Evolutionary conservation across 2,797 vertebrate species (phyloP).

Genomic region (Ispidina picta): DNA sequence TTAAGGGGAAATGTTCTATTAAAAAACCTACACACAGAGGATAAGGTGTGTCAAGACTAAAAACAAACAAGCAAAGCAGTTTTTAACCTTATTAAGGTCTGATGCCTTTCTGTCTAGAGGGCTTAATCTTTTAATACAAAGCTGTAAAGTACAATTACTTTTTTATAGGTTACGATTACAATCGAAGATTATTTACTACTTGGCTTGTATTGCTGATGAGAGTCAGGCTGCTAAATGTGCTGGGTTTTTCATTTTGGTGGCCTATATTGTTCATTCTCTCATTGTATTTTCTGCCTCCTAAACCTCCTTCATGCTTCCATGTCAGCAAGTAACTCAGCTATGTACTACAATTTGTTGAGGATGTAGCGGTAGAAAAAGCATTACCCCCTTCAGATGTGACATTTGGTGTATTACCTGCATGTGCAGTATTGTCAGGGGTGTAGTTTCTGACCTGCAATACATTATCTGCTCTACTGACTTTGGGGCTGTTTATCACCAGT

Average conservation of each 20-base stretch:
- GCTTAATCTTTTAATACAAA: conserved; percentile 41
- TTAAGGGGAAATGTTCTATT: conserved; percentile 11
- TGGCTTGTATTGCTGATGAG: conserved; percentile 2
- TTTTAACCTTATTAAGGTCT: conserved; percentile 53
- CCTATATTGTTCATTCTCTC: not conserved
- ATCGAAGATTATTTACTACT: conserved; percentile 30
- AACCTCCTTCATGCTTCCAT: conserved; percentile 23
- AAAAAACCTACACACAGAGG: not conserved
- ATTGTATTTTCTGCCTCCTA: conserved; percentile 11
- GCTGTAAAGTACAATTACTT: conserved; percentile 36
- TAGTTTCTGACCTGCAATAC: conserved; percentile 69
- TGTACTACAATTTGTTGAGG: conserved; percentile 57
- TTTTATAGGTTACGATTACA: conserved; percentile 26
- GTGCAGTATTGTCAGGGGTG: conserved; percentile 56
- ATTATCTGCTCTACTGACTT: conserved; percentile 73
- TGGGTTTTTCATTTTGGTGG: not conserved
- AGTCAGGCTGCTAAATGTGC: conserved; percentile 9
- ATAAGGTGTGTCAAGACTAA: not conserved
- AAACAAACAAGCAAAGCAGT: conserved; percentile 20
- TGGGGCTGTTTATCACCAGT: conserved; percentile 63
- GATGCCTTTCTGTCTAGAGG: conserved; percentile 24
- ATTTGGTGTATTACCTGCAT: conserved; percentile 59
- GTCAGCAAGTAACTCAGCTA: conserved; percentile 38
- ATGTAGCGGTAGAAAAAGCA: conserved; percentile 49
- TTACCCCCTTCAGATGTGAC: conserved; percentile 62